These are phyloP conservation scores for Lanistes nyassanus DNA, from an alignment of 1,140 invertebrate genomes.

Conservation along the genomic window DNA sequence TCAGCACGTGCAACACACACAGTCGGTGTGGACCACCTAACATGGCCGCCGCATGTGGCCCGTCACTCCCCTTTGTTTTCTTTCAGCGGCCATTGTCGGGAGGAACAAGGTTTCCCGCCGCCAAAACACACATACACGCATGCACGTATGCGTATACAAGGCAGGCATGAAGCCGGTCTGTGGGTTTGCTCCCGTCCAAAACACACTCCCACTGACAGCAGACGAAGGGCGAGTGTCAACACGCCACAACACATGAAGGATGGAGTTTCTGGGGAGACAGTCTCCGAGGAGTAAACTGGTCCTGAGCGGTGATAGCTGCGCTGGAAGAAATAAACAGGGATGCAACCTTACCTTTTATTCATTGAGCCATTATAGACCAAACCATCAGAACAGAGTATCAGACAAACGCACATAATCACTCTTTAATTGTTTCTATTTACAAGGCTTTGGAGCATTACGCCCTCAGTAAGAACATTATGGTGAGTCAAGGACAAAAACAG, in stretches of 20 bases:
- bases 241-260: too few relatives aligned
- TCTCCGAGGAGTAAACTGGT: too few relatives aligned
- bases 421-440: too few relatives aligned
- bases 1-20: slow-evolving; percentile 15
- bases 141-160: slow-evolving; percentile 3
- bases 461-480: too few relatives aligned
- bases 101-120: slow-evolving; percentile 13
- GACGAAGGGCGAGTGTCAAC: too few relatives aligned
- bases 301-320: not conserved
- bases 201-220: too few relatives aligned
- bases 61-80: slow-evolving; percentile 4
- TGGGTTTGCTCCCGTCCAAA: too few relatives aligned
- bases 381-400: not conserved
- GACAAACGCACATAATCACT: too few relatives aligned
- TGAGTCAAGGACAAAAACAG: too few relatives aligned
- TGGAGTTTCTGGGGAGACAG: too few relatives aligned
- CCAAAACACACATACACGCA: slow-evolving; percentile 19
- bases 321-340: not conserved
- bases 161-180: too few relatives aligned
- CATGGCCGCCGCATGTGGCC: slow-evolving; percentile 18
- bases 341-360: not conserved
- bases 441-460: too few relatives aligned
- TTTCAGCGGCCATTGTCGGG: slow-evolving; percentile 4
- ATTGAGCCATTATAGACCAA: not conserved
- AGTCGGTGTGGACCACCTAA: slow-evolving; percentile 13